phyloP scores from a whole-genome alignment of 2,888 invertebrate genomes.

The Ormyrus pomaceus region DNA sequence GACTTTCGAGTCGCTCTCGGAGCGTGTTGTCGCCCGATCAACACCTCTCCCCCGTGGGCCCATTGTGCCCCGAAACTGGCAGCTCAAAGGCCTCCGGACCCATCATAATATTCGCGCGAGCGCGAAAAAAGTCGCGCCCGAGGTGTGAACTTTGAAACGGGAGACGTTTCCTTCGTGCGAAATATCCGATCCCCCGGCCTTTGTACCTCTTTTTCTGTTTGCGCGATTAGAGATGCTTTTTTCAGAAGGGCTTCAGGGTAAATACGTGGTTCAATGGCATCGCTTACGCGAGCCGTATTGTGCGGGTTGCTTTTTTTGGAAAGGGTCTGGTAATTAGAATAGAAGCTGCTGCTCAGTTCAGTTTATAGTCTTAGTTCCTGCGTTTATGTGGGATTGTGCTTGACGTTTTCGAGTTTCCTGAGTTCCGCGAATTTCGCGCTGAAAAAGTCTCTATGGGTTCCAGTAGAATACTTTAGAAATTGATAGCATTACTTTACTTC shows the following conservation, averaged over 20 bases:
- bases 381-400: neutral
- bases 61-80: constrained; percentile 62
- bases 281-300: constrained; percentile 16
- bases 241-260: neutral
- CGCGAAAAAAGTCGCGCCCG: constrained; percentile 57
- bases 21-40: constrained; percentile 43
- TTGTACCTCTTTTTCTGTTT: constrained; percentile 1
- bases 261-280: constrained; percentile 29
- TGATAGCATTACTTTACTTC: no score
- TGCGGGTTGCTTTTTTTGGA: neutral
- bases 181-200: constrained; percentile 23
- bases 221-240: constrained; percentile 32
- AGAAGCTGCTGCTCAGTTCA: constrained; percentile 16
- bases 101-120: constrained; percentile 75
- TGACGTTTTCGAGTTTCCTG: no score
- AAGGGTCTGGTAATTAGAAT: constrained; percentile 17
- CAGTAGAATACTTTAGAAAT: no score
- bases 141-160: constrained; percentile 61
- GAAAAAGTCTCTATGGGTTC: no score
- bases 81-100: constrained; percentile 69
- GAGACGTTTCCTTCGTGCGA: constrained; percentile 23
- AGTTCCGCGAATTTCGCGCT: no score
- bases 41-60: neutral
- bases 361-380: neutral
- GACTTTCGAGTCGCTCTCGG: neutral